phyloP scores from a whole-genome alignment of 2,113 vertebrate species.

The Motacilla alba region DNA sequence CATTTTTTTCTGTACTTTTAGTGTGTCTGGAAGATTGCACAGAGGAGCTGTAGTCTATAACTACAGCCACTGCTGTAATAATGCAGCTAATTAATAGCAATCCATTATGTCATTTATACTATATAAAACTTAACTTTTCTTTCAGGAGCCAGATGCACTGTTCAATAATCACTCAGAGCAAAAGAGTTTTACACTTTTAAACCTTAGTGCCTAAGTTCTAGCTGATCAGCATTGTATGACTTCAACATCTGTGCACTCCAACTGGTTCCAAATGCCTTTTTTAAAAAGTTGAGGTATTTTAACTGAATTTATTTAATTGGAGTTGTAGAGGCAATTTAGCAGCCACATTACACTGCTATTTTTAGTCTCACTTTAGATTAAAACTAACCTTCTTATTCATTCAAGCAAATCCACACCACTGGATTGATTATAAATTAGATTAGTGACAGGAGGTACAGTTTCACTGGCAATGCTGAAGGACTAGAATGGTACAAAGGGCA shows the following conservation, averaged over 20 bases:
- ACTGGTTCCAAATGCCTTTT: background rate
- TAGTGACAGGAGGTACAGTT: background rate
- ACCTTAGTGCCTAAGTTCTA: background rate
- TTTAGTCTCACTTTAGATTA: slow-evolving; percentile 31
- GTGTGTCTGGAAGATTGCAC: background rate
- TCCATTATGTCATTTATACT: background rate
- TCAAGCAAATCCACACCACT: background rate
- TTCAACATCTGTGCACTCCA: slow-evolving; percentile 27
- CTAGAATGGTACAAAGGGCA: background rate
- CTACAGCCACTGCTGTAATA: background rate
- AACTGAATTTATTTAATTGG: background rate
- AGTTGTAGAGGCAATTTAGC: slow-evolving; percentile 3
- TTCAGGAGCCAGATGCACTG: background rate
- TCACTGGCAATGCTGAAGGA: background rate
- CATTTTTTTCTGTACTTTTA: background rate
- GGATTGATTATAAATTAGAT: slow-evolving; percentile 23
- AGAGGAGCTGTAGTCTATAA: background rate
- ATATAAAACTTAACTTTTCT: slow-evolving; percentile 19
- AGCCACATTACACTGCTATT: background rate
- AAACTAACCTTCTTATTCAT: background rate
- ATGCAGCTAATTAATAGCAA: slow-evolving; percentile 17
- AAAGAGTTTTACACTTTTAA: slow-evolving; percentile 8
- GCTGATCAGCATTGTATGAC: slow-evolving; percentile 32
- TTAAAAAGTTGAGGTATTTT: fast-evolving
- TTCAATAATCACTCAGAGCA: background rate